phyloP scores from a whole-genome alignment of 2,888 invertebrate species.

The Eupithecia pulchellata region DNA sequence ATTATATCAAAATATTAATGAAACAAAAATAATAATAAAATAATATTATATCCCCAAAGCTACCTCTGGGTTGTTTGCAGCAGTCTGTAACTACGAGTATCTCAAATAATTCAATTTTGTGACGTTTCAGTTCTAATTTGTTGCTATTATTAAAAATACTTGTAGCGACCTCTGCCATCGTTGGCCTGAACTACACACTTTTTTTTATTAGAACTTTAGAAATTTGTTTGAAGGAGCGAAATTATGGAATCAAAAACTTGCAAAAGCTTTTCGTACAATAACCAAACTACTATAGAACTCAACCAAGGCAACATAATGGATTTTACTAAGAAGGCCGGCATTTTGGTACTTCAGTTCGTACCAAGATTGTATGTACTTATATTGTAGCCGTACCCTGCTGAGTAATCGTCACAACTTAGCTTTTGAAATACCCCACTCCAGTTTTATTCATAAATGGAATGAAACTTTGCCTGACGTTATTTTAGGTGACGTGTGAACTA shows the following conservation, averaged over 20 bases:
- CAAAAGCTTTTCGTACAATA: slow-evolving; percentile 7
- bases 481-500: slow-evolving; percentile 63
- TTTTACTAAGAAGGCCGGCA: slow-evolving; percentile 32
- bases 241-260: neutral
- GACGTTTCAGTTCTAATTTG: neutral
- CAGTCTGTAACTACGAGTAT: no score
- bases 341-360: slow-evolving; percentile 30
- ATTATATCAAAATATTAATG: no score
- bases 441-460: slow-evolving; percentile 70
- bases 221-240: neutral
- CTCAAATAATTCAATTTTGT: no score
- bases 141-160: no score
- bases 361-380: slow-evolving; percentile 45
- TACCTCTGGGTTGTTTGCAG: neutral
- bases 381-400: slow-evolving; percentile 65
- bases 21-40: no score
- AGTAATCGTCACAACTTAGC: slow-evolving; percentile 73
- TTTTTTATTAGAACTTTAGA: no score
- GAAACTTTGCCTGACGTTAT: slow-evolving; percentile 58
- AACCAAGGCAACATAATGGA: slow-evolving; percentile 21
- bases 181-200: no score
- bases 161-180: no score
- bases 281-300: slow-evolving; percentile 10
- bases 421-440: slow-evolving; percentile 65
- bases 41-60: no score